phyloP scores from a whole-genome alignment of 2,888 invertebrate species.

The Drosophila rubida region DNA sequence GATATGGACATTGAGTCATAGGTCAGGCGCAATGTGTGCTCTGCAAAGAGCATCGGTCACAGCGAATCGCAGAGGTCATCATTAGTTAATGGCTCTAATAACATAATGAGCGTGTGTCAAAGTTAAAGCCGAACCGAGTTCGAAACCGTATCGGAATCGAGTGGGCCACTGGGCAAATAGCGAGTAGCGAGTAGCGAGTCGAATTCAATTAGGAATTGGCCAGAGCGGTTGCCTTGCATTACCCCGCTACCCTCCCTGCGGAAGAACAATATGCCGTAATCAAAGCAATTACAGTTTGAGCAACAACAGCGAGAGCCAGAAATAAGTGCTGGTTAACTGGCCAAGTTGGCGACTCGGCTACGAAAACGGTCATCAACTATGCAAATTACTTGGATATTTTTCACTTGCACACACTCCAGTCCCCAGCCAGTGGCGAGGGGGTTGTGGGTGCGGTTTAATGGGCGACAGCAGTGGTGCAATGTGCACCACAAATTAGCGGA shows the following conservation, averaged over 20 bases:
- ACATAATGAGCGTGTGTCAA: conserved; percentile 18
- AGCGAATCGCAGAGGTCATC: background rate
- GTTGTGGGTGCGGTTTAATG: background rate
- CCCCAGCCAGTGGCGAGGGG: background rate
- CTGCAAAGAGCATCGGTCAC: background rate
- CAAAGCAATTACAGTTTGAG: conserved; percentile 58
- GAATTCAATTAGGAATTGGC: conserved; percentile 49
- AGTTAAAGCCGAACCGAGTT: conserved; percentile 18
- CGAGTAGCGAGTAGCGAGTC: conserved; percentile 19
- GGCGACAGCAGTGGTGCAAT: conserved; percentile 1
- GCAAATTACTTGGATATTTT: conserved; percentile 69
- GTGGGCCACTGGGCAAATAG: conserved; percentile 11
- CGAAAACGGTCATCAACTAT: conserved; percentile 64
- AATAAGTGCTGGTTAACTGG: conserved; percentile 42
- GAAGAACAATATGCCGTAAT: conserved; percentile 50
- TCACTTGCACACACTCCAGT: conserved; percentile 37
- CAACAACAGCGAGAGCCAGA: conserved; percentile 14
- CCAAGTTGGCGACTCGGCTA: conserved; percentile 48
- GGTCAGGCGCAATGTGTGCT: background rate
- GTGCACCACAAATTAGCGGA: conserved; percentile 14
- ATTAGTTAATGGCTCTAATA: conserved; percentile 15
- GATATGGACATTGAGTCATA: background rate
- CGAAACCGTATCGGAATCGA: conserved; percentile 11
- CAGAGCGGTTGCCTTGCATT: conserved; percentile 11
- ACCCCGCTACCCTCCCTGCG: background rate